Conservation (phyloP, 35 echinoderm and acorn worm genomes). For the Apostichopus californicus region DNA sequence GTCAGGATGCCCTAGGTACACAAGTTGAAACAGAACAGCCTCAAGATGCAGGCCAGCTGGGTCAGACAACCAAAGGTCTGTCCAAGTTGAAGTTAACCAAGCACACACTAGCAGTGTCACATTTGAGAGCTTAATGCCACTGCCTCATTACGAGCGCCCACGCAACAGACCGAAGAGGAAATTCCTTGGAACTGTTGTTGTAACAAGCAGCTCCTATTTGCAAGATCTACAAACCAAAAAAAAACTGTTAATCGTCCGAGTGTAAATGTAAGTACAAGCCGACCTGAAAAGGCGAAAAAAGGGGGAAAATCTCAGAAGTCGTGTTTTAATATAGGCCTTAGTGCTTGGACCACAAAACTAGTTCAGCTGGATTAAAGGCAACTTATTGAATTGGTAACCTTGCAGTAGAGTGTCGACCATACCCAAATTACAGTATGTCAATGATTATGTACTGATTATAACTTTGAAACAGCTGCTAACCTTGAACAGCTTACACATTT, state of each 20-base stretch:
- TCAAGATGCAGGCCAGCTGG: slow-evolving; percentile 19
- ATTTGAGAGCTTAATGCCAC: slow-evolving; percentile 7
- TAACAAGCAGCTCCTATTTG: slow-evolving; percentile 42
- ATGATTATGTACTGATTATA: too few species aligned
- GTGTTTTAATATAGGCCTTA: slow-evolving; percentile 15
- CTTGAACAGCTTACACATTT: too few species aligned
- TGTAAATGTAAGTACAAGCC: slow-evolving; percentile 38
- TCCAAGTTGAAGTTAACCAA: slow-evolving; percentile 32
- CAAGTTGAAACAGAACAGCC: slow-evolving; percentile 22
- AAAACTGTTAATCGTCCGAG: slow-evolving; percentile 22
- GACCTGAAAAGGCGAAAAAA: slow-evolving; percentile 23
- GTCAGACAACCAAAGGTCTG: slow-evolving; percentile 30
- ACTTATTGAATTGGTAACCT: too few species aligned
- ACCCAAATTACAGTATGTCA: too few species aligned
- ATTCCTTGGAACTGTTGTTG: slow-evolving; percentile 44
- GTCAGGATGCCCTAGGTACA: not conserved
- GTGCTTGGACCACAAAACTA: too few species aligned
- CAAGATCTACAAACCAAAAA: slow-evolving; percentile 32
- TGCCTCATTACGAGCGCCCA: slow-evolving; percentile 53
- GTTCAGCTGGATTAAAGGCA: too few species aligned
- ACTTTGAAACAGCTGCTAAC: too few species aligned
- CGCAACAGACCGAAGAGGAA: slow-evolving; percentile 38
- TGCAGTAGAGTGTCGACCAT: too few species aligned
- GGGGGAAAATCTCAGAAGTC: slow-evolving; percentile 23
- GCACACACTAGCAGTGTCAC: not conserved